Evolutionary conservation across 2,888 invertebrate genomes (phyloP).

Genomic region (Siphlonurus alternatus): DNA sequence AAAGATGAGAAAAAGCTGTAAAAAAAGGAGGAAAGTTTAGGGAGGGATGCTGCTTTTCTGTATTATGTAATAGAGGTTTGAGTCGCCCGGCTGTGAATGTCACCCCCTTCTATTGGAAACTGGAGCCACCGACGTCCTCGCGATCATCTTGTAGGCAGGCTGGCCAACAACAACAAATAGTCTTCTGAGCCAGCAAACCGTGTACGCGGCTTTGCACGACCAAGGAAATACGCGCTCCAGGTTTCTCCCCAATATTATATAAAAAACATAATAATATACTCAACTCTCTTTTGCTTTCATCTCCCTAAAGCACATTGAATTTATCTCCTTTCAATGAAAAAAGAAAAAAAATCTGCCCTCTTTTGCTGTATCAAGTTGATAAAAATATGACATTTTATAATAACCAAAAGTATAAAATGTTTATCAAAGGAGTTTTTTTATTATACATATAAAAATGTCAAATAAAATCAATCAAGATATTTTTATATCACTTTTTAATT

Average conservation of each 20-base stretch:
- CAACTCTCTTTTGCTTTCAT: neutral
- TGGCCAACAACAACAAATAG: neutral
- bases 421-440: no score
- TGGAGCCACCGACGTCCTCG: neutral
- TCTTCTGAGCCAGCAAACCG: neutral
- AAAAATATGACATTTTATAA: no score
- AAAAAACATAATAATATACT: neutral
- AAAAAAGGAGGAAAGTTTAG: neutral
- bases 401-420: no score
- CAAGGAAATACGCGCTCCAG: neutral
- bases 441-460: no score
- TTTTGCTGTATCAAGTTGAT: neutral
- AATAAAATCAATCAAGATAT: no score
- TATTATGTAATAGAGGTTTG: neutral
- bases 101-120: neutral
- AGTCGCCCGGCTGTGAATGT: neutral
- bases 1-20: neutral
- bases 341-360: neutral
- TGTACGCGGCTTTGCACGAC: neutral
- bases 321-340: neutral
- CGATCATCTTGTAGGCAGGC: neutral
- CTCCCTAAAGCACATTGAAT: neutral
- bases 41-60: neutral
- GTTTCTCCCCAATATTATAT: neutral
- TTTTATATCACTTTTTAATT: no score